Evolutionary conservation across 1,140 invertebrate genomes (phyloP), one percentile per base, ranked within the genome.

Genomic region (Stenopsyche tienmushanensis): DNA sequence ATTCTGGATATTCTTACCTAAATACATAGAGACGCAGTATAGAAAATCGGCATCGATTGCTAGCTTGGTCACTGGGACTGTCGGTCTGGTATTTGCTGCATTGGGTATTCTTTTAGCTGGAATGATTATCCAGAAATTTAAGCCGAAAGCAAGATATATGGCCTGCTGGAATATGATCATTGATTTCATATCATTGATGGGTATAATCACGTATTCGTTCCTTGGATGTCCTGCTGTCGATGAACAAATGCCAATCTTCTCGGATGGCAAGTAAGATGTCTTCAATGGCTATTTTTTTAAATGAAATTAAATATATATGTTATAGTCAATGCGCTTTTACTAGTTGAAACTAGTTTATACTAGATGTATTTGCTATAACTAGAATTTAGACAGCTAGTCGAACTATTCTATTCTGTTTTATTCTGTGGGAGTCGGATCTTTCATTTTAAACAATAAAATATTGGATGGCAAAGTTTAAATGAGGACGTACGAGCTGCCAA

Each of bases 11-110:
- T 90, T 89, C 69, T 83, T 89, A 74, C 88, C 89, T 0, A 90
- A 90, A 72, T 91, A 90, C 63, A 88, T 90, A 54, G 88, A 90
- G 75, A 86, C 85, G 0, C 87, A 90, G 73, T 91, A 89, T 72
- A 83, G 85, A 65, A 86, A 89, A 70, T 88, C 88, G 10, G 86
- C 89, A 1, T 86, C 87, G 0, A 82, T 82, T 0, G 87, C 88
- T 1, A 79, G 85, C 23, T 74, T 89, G 53, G 85, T 88, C 5
- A 89, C 87, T 49, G 88, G 89, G 45, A 84, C 83, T 2, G 86
- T 89, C 3, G 88, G 89, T 2, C 75, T 92, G 20, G 78, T 88
- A 2, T 89, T 88, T 74, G 88, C 87, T n/a, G 86, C 87, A 0
- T 76, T 89, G 34, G 90, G 90, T 0, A 83, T 91, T 8, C 72